phyloP scores from a whole-genome alignment of 2,888 invertebrate genomes.

The Amiota minor region DNA sequence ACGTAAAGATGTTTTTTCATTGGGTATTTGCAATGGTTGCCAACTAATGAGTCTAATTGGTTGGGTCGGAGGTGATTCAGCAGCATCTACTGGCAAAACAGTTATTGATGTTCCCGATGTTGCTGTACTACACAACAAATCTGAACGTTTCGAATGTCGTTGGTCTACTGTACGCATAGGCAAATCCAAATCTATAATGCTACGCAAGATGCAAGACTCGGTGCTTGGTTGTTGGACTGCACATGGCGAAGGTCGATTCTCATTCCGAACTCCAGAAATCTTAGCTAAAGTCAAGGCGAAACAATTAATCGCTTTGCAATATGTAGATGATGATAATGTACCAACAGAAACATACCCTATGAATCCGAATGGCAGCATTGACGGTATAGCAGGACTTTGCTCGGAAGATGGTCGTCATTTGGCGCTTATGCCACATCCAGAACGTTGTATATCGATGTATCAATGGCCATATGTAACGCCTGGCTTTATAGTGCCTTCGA shows the following conservation, averaged over 20 bases:
- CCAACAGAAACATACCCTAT: slow-evolving; percentile 90
- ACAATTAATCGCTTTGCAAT: slow-evolving; percentile 84
- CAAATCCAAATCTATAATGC: slow-evolving; percentile 83
- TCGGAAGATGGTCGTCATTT: slow-evolving; percentile 93
- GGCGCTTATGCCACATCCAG: slow-evolving; percentile 99
- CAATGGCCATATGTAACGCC: slow-evolving; percentile 87
- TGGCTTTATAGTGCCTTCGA: slow-evolving; percentile 68
- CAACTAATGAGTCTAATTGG: slow-evolving; percentile 95
- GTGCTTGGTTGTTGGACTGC: slow-evolving; percentile 96
- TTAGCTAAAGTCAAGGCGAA: slow-evolving; percentile 75
- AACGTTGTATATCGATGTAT: slow-evolving; percentile 91
- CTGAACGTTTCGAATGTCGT: slow-evolving; percentile 88
- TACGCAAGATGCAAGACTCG: slow-evolving; percentile 90
- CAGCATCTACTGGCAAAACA: not conserved
- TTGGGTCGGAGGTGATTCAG: slow-evolving; percentile 85
- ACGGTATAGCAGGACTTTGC: slow-evolving; percentile 91
- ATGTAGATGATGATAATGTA: slow-evolving; percentile 85
- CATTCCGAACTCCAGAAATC: slow-evolving; percentile 75
- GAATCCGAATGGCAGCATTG: slow-evolving; percentile 93
- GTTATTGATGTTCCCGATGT: slow-evolving; percentile 76
- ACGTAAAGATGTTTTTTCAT: slow-evolving; percentile 89
- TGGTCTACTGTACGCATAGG: slow-evolving; percentile 85
- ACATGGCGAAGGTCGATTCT: slow-evolving; percentile 93
- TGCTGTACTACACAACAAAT: slow-evolving; percentile 87
- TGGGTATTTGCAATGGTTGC: slow-evolving; percentile 99